phyloP scores from a whole-genome alignment of 2,113 vertebrate species.

The Ciconia stormi region DNA sequence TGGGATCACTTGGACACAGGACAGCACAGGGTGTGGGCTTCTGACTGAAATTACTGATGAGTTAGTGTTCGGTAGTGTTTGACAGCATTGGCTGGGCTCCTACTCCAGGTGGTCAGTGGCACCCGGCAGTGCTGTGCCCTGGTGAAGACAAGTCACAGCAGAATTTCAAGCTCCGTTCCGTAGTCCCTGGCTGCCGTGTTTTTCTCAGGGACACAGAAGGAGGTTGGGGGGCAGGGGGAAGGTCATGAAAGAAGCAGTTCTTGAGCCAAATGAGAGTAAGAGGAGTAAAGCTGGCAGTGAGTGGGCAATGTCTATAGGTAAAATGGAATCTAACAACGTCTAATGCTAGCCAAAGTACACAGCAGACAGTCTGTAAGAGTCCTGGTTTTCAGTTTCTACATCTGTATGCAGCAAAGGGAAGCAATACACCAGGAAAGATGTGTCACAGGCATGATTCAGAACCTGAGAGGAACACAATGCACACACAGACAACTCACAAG shows the following conservation, averaged over 20 bases:
- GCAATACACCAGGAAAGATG: background rate
- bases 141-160: background rate
- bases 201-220: background rate
- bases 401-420: background rate
- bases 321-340: background rate
- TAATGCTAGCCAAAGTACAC: background rate
- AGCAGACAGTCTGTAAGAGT: background rate
- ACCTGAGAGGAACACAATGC: background rate
- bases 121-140: accelerated
- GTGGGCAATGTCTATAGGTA: background rate
- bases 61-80: accelerated
- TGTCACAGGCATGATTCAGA: background rate
- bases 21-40: background rate
- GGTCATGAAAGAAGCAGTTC: background rate
- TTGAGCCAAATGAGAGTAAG: background rate
- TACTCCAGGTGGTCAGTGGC: background rate
- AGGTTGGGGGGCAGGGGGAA: accelerated
- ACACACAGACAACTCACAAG: accelerated
- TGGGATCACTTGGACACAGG: accelerated
- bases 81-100: background rate
- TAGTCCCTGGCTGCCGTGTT: background rate
- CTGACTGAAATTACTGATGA: background rate
- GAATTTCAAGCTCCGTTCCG: background rate
- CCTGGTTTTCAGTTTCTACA: background rate
- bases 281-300: background rate